Evolutionary conservation across 1,140 invertebrate species (phyloP).

Genomic region (Trichonephila inaurata): DNA sequence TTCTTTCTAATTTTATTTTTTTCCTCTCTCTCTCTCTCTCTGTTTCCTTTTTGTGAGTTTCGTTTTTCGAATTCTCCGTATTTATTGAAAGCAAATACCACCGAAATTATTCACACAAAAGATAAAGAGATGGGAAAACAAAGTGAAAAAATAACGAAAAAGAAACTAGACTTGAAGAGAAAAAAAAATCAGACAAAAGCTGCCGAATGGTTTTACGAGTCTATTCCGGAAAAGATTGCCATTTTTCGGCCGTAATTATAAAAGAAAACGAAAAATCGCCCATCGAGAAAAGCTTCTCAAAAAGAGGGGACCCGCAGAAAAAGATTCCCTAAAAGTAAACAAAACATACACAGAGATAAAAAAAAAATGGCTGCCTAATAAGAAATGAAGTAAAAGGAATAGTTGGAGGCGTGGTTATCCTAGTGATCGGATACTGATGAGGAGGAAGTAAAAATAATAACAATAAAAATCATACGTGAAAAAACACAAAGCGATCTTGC

Average conservation of each 20-base stretch:
- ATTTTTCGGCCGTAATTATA: conserved; percentile 69
- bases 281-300: conserved; percentile 1
- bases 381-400: conserved; percentile 66
- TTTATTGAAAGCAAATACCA: conserved; percentile 63
- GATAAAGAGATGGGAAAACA: conserved; percentile 15
- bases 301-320: background rate
- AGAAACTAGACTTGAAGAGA: background rate
- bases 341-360: background rate
- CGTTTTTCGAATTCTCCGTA: conserved; percentile 3
- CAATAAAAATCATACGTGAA: conserved; percentile 63
- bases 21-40: background rate
- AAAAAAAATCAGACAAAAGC: conserved; percentile 43
- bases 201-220: conserved; percentile 67
- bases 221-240: conserved; percentile 67
- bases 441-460: conserved; percentile 72
- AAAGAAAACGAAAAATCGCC: conserved; percentile 39
- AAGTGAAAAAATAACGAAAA: conserved; percentile 20
- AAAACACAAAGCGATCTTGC: conserved; percentile 62
- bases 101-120: conserved; percentile 53
- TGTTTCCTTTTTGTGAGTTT: background rate
- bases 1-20: background rate
- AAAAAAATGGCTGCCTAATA: conserved; percentile 50
- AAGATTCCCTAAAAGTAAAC: conserved; percentile 5
- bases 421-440: conserved; percentile 76
- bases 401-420: conserved; percentile 70